A percentile compares a stretch with the other conserved stretches of the same genome.
Conservation (phyloP, 2,113 vertebrate genomes). For the Oreamnos americanus region DNA sequence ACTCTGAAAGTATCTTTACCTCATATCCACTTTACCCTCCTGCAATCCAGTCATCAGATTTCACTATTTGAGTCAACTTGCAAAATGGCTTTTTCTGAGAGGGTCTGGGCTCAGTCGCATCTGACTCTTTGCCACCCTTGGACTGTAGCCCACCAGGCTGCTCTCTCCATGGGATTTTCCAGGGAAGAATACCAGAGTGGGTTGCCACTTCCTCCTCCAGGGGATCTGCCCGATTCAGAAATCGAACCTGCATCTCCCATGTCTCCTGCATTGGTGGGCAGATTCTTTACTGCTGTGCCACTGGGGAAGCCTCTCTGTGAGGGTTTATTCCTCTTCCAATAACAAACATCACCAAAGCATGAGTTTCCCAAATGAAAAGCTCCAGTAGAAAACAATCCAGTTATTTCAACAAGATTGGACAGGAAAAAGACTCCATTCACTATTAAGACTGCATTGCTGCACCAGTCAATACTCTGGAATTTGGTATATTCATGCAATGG, state of each 20-base stretch:
- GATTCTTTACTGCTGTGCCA: background rate
- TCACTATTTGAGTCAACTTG: background rate
- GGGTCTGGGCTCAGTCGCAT: background rate
- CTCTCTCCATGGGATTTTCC: background rate
- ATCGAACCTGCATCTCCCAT: rapidly evolving
- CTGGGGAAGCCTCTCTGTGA: background rate
- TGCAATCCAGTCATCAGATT: background rate
- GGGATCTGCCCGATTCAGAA: background rate
- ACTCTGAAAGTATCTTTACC: background rate
- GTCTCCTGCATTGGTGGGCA: background rate
- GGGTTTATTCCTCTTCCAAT: background rate
- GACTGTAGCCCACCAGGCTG: background rate
- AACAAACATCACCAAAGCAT: background rate
- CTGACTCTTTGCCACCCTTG: background rate
- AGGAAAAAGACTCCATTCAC: background rate
- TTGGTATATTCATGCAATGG: background rate
- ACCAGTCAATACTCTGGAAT: background rate
- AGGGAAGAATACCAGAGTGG: background rate
- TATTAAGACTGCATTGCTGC: background rate
- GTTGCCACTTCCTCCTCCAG: background rate
- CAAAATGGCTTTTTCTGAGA: background rate
- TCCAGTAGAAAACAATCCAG: background rate
- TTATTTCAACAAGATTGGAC: background rate
- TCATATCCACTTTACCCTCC: background rate
- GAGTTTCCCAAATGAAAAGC: background rate